phyloP scores from a whole-genome alignment of 1,140 invertebrate species.

The Metopolophium dirhodum region DNA sequence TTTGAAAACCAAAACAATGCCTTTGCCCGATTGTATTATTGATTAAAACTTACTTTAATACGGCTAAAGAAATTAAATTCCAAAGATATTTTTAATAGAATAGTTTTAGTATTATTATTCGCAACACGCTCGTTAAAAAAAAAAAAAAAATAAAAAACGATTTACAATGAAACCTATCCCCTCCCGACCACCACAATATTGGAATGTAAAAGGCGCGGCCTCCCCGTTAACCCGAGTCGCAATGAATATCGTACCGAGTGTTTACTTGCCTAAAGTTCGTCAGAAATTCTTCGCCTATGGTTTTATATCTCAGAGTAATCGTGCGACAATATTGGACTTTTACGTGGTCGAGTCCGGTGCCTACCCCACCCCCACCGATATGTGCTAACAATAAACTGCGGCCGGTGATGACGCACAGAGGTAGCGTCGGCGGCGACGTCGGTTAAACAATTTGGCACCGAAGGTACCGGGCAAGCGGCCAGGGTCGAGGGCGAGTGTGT shows the following conservation, averaged over 20 bases:
- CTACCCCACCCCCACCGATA: background rate
- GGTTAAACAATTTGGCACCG: background rate
- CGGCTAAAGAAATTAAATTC: too few species aligned
- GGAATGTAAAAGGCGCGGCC: background rate
- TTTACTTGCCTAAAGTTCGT: background rate
- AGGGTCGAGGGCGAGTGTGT: background rate
- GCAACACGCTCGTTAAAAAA: too few species aligned
- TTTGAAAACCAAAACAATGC: background rate
- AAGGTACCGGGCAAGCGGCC: background rate
- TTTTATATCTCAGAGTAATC: background rate
- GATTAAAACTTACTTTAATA: background rate
- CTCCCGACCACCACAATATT: background rate
- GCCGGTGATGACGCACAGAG: background rate
- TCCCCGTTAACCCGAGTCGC: background rate
- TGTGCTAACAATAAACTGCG: background rate
- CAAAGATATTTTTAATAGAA: too few species aligned
- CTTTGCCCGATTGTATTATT: background rate
- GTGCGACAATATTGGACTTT: background rate
- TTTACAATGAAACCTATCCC: too few species aligned
- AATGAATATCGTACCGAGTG: background rate
- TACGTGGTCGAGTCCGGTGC: background rate
- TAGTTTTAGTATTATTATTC: too few species aligned
- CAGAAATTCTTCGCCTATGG: background rate
- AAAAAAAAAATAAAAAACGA: too few species aligned
- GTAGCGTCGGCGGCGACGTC: background rate